A percentile compares a stretch with the other conserved stretches of the same genome.
phyloP scores from a whole-genome alignment of 2,797 vertebrate species.

The Morelia viridis region DNA sequence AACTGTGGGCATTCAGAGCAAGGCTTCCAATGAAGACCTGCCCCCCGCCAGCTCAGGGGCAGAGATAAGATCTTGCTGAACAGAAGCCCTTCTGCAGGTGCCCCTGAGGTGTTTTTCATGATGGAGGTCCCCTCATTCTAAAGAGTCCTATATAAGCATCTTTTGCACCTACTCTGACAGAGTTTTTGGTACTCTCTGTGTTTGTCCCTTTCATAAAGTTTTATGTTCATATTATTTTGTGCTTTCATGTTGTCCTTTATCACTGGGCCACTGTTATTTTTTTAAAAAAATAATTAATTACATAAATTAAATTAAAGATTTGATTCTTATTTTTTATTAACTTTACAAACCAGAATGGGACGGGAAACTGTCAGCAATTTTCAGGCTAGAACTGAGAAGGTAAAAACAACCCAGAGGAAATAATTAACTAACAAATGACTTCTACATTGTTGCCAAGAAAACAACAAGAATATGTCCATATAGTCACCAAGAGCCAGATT shows the following conservation, averaged over 20 bases:
- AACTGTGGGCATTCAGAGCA: not conserved
- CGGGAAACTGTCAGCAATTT: too few species aligned
- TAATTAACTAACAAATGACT: too few species aligned
- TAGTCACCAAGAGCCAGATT: too few species aligned
- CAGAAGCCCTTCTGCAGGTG: not conserved
- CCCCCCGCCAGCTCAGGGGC: not conserved
- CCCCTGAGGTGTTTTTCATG: not conserved
- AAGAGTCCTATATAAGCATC: not conserved
- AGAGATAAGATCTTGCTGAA: not conserved
- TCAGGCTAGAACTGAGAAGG: too few species aligned
- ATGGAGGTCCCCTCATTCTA: not conserved
- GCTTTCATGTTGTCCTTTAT: not conserved
- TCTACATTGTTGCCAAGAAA: too few species aligned
- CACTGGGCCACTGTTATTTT: not conserved
- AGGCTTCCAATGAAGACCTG: not conserved
- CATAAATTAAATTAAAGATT: too few species aligned
- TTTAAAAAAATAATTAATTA: too few species aligned
- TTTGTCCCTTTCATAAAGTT: not conserved
- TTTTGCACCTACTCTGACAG: not conserved
- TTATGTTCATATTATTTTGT: not conserved
- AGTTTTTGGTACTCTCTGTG: not conserved
- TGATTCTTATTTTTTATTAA: too few species aligned
- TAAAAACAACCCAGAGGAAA: too few species aligned
- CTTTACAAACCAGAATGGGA: too few species aligned
- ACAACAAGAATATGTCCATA: too few species aligned